Base-by-base conservation (phyloP, 2,888 invertebrate genomes). In the Drosophila stalkeri region DNA sequence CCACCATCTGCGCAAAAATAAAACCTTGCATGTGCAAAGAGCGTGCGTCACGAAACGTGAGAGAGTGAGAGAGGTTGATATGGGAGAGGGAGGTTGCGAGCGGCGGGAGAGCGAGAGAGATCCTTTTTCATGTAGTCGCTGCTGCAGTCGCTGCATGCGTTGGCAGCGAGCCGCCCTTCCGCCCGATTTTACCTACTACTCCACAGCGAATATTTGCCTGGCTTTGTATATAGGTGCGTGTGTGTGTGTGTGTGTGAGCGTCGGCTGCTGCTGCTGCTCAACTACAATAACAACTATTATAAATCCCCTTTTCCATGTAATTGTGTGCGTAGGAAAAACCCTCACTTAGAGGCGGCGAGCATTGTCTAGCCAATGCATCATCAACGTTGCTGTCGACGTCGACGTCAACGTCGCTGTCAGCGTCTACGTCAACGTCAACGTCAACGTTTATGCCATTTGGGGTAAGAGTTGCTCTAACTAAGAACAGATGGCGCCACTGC, bases 1-100 rank as follows among this genome's bases (percentile, higher is more conserved):
- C 85, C 85, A 86, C 85, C 85, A 86, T 86, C 82, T 86, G 90
- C 88, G 90, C 90, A 86, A 89, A 89, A 85, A 85, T 77, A 80
- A 82, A 89, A 86, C 89, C 81, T 72, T 86, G 74, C 85, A 89
- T 84, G 89, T 89, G 88, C 85, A 89, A 88, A 89, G 86, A 84
- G 82, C 84, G 88, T 69, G 82, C 64, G 72, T 56, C 84, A 64
- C 72, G 62, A 56, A 76, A 49, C 37, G 46, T 37, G 12, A 39
- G 56, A 66, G 63, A 35, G 69, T 70, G 72, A 73, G 57, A 77
- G 80, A 82, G 82, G 89, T 85, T 87, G 51, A 68, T 6, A 27
- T 27, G 65, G 75, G 84, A 80, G 82, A 89, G 86, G 82, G 61
- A 35, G 37, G 27, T 33, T 46, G 60, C 31, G 55, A 44, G 64